Base-by-base conservation (phyloP, 2,888 invertebrate genomes). In the Platycheirus albimanus region DNA sequence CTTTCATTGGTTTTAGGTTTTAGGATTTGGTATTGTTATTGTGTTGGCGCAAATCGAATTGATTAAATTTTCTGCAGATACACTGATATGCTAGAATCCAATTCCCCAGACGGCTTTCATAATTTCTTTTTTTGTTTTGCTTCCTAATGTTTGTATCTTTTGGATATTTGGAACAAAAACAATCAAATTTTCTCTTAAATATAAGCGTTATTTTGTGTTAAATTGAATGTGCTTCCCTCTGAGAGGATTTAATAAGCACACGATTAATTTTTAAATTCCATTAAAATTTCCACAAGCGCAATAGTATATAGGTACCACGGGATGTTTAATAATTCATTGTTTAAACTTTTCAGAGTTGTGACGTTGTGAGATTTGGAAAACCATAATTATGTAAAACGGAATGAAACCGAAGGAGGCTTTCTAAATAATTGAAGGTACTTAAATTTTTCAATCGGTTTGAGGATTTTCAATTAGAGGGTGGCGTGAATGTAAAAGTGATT, bases 221-320 rank as follows among this genome's bases (percentile, higher is more conserved):
- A 20, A 17, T 45, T 33, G 30, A 71, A 51, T 41, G 15, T 11
- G 15, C n/a, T 52, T 54, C 8, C 6, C 36, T 52, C 15, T 3
- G 17, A 30, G 24, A 17, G 47, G 11, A 20, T 24, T 38, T 17
- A 56, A 30, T 38, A 45, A 47, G 7, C 2, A 24, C 13, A 24
- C 15, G 33, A 49, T 56, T 43, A 49, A 75, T 76, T 54, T 45
- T 69, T 41, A 69, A 69, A 49, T 69, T 69, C 54, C 36, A 69
- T 75, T 67, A 43, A 61, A 52, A 45, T 41, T 28, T 51, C 15
- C 19, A 10, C 24, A 36, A 36, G 1, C 5, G 4, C 8, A 28
- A 19, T 11, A n/a, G 2, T 4, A 47, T 2, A 10, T 43, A 10
- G 7, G 0, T 19, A 45, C 45, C 6, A 20, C 28, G 5, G 52